These are phyloP conservation scores for Drosophila setosimentum DNA, from an alignment of 2,888 invertebrate genomes.

Conservation along the genomic window DNA sequence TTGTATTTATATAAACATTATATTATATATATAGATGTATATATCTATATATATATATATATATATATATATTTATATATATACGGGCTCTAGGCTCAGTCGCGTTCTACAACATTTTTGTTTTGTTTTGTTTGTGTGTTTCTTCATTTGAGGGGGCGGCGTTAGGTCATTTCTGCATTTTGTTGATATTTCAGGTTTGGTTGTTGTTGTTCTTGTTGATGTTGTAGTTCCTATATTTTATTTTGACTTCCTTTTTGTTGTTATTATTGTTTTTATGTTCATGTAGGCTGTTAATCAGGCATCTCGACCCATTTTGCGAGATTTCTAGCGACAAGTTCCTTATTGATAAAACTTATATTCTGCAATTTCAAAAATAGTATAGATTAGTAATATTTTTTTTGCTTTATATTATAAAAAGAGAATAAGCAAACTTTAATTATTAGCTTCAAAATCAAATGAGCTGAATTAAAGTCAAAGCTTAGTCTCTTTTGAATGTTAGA, in stretches of 20 bases:
- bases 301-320: conserved; percentile 90
- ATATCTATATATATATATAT: not conserved
- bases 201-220: conserved; percentile 13
- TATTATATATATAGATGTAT: conserved; percentile 1
- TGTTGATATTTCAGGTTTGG: conserved; percentile 7
- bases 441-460: not conserved
- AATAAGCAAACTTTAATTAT: not conserved
- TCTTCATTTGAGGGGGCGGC: not conserved
- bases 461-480: not conserved
- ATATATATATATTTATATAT: not conserved
- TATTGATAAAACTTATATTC: conserved; percentile 94
- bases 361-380: conserved; percentile 84
- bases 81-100: conserved; percentile 59
- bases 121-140: conserved; percentile 22
- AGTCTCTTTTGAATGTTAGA: not conserved
- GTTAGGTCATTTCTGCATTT: conserved; percentile 3
- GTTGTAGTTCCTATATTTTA: conserved; percentile 21
- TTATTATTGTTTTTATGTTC: conserved; percentile 48
- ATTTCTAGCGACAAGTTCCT: conserved; percentile 93
- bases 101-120: conserved; percentile 50
- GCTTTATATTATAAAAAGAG: not conserved
- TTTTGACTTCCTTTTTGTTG: conserved; percentile 24
- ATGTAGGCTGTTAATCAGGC: conserved; percentile 77
- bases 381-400: not conserved
- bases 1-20: conserved; percentile 31